Evolutionary conservation across 2,113 vertebrate genomes (phyloP), one percentile per base, ranked within the genome.

Genomic region (Lasiurus borealis): DNA sequence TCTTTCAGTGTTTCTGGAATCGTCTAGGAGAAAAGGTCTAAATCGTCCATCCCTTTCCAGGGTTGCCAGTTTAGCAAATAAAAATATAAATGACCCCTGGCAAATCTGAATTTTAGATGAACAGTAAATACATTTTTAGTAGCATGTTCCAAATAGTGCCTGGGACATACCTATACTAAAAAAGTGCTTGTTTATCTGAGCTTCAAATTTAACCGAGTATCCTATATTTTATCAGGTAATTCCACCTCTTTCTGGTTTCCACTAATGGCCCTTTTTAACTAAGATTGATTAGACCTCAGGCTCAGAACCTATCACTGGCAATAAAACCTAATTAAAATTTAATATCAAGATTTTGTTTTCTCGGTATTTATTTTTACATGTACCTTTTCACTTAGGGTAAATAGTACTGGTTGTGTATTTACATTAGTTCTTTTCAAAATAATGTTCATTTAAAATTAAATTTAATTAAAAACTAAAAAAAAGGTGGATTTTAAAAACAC

Each of bases 391-490:
- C 36, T 81, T 57, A 48, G 40, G 69, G 14, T 3, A 87, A 68
- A 71, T 80, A 91, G 48, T 3, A 50, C 8, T 40, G 77, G 34
- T 64, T 87, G n/a, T 44, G 2, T n/a, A 36, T 71, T 87, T 90
- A 92, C 1, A 85, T 21, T 85, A 78, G 52, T 85, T 90, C 52
- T 64, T 78, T 78, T 91, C 84, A 23, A 48, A 93, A 18, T 77
- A 66, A 94, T 92, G 5, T 69, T 87, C 64, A 84, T 73, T 87
- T 93, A 59, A 62, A 92, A 77, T 64, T 73, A 73, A 72, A 83
- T 46, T 44, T 46, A 88, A 81, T 2, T 46, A 78, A 95, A 88
- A 93, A 64, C 21, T 57, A 48, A 92, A 89, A 44, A 50, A 31
- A 5, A 14, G 8, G 12, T 48, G 18, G 46, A 44, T 76, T 36